Evolutionary conservation across 2,888 invertebrate genomes (phyloP).

Genomic region (Cerastis rubricosa): DNA sequence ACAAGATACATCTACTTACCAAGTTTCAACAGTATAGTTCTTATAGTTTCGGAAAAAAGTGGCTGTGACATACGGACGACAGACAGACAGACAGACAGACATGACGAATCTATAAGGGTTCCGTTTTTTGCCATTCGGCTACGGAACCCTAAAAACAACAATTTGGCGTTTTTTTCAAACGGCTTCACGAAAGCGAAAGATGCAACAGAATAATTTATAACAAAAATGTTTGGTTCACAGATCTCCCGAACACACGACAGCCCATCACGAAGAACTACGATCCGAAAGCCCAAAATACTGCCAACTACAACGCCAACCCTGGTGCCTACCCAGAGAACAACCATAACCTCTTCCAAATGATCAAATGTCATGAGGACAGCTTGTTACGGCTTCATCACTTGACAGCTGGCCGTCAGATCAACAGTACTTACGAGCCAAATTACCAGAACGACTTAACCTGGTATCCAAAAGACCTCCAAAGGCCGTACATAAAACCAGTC

Average conservation of each 20-base stretch:
- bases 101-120: too few relatives aligned
- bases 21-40: too few relatives aligned
- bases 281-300: slow-evolving; percentile 72
- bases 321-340: slow-evolving; percentile 81
- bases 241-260: slow-evolving; percentile 69
- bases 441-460: slow-evolving; percentile 85
- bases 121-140: too few relatives aligned
- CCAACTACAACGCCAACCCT: slow-evolving; percentile 76
- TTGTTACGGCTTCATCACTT: slow-evolving; percentile 85
- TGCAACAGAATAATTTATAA: not conserved
- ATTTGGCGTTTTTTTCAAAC: not conserved
- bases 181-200: not conserved
- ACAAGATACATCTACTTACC: too few relatives aligned
- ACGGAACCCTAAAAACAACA: too few relatives aligned
- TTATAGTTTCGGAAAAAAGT: too few relatives aligned
- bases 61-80: too few relatives aligned
- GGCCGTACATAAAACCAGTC: slow-evolving; percentile 85
- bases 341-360: slow-evolving; percentile 87
- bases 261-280: slow-evolving; percentile 77
- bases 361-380: slow-evolving; percentile 88
- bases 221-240: slow-evolving; percentile 64
- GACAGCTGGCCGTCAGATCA: slow-evolving; percentile 86
- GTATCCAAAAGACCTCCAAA: slow-evolving; percentile 87
- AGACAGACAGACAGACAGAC: too few relatives aligned
- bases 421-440: slow-evolving; percentile 77